Base-by-base conservation (phyloP, 2,888 invertebrate species). In the Unio delphinus region DNA sequence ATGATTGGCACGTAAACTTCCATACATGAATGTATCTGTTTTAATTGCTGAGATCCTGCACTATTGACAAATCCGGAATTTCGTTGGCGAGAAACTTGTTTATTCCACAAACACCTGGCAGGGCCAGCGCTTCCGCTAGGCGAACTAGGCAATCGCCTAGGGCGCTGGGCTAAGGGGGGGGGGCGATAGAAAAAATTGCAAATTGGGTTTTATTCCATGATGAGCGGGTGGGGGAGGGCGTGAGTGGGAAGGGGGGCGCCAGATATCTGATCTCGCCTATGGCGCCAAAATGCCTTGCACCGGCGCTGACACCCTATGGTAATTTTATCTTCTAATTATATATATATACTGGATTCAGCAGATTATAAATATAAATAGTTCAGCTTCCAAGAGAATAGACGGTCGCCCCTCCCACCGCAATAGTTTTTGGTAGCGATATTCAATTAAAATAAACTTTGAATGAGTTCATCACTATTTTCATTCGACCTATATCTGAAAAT, bases 381-480 rank as follows among this genome's bases (percentile, higher is more conserved):
- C 61, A 54, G 61, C 73, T 7, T 70, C 73, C 5, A 63, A 68
- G 61, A 26, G 63, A 18, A 8, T 70, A 34, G 63, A 62, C 34
- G 57, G 62, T 26, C 63, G 68, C 66, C n/a, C 63, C 45, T 26
- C 65, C 70, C 68, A 45, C 63, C 11, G 7, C 45, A 57, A 68
- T 20, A 45, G 23, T 30, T 73, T 34, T 34, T 34, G 34, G 34
- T 34, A 17, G 64, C 64, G 64, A 66, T 65, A 26, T 65, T n/a
- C 1, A 18, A 65, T 18, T 45, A 65, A 20, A 45, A 60, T 55
- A 61, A 56, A 65, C 34, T 65, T 4, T 30, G 62, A 55, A 65
- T 70, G 60, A 65, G 68, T 70, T 68, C 2, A 70, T 68, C 55
- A 64, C 63, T 26, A 65, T 70, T 20, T 70, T 57, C 28, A 18